A percentile compares a stretch with the other conserved stretches of the same genome.
Conservation (phyloP, 2,888 invertebrate genomes). For the Lochmaea capreae region DNA sequence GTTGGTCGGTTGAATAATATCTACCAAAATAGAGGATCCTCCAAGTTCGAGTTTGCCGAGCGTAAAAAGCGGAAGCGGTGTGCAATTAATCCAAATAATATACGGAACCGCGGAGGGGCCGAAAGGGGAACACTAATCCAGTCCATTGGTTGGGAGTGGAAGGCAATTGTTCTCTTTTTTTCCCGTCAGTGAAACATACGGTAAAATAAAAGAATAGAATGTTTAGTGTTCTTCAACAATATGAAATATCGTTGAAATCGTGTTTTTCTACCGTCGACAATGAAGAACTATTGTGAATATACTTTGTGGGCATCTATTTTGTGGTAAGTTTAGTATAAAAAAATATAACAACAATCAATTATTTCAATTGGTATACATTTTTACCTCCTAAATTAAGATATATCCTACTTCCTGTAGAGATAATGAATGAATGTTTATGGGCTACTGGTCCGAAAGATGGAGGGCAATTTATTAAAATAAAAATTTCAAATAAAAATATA, state of each 20-base stretch:
- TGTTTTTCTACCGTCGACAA: background rate
- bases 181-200: slow-evolving; percentile 48
- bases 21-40: slow-evolving; percentile 28
- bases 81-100: slow-evolving; percentile 61
- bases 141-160: slow-evolving; percentile 47
- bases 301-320: background rate
- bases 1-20: slow-evolving; percentile 4
- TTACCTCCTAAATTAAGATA: too few relatives aligned
- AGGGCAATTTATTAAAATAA: too few relatives aligned
- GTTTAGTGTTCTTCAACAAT: slow-evolving; percentile 4
- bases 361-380: too few relatives aligned
- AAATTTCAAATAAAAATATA: too few relatives aligned
- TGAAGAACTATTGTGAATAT: slow-evolving; percentile 5
- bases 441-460: too few relatives aligned
- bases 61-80: slow-evolving; percentile 58
- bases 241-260: background rate
- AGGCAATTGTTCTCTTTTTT: slow-evolving; percentile 52
- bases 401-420: too few relatives aligned
- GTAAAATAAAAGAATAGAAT: slow-evolving; percentile 51
- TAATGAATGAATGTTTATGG: too few relatives aligned
- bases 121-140: slow-evolving; percentile 45
- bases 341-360: too few relatives aligned
- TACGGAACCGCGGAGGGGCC: slow-evolving; percentile 55
- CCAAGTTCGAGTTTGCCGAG: slow-evolving; percentile 48
- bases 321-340: background rate